These are phyloP conservation scores for Champsocephalus esox DNA, from an alignment of 2,797 vertebrate species.

Conservation along the genomic window DNA sequence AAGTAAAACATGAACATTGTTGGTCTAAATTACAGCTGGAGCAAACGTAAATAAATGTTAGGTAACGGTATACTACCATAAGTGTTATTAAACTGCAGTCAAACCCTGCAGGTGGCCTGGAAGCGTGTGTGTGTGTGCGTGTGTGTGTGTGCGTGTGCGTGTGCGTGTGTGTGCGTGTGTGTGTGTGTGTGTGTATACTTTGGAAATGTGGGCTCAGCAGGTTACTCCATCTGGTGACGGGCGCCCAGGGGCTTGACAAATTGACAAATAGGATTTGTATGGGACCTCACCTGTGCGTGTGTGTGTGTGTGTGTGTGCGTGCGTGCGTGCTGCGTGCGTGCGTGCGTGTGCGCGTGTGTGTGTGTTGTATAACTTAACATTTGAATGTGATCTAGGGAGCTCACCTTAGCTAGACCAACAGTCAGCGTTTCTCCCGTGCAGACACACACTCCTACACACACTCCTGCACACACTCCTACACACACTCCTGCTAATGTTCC, in stretches of 20 bases:
- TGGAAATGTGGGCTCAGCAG: slow-evolving; percentile 76
- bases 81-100: slow-evolving; percentile 42
- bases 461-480: slow-evolving; percentile 18
- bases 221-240: slow-evolving; percentile 57
- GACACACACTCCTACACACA: slow-evolving; percentile 45
- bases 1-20: background rate
- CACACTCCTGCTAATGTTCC: slow-evolving; percentile 65
- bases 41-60: slow-evolving; percentile 24
- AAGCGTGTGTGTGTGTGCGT: background rate
- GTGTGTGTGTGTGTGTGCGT: slow-evolving; percentile 30
- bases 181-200: slow-evolving; percentile 14
- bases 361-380: slow-evolving; percentile 63
- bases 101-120: slow-evolving; percentile 48
- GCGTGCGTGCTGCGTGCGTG: slow-evolving; percentile 26
- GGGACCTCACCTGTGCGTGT: slow-evolving; percentile 52
- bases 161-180: slow-evolving; percentile 12
- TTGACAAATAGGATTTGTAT: slow-evolving; percentile 82
- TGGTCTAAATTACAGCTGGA: slow-evolving; percentile 1
- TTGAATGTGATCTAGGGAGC: slow-evolving; percentile 72
- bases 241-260: slow-evolving; percentile 77
- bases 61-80: slow-evolving; percentile 20
- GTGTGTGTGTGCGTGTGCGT: slow-evolving; percentile 13
- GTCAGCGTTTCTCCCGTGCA: slow-evolving; percentile 71
- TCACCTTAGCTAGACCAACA: slow-evolving; percentile 67
- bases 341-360: slow-evolving; percentile 16